Evolutionary conservation across 1,140 invertebrate species (phyloP), one percentile per base, ranked within the genome.

Genomic region (Drosophila takahashii): DNA sequence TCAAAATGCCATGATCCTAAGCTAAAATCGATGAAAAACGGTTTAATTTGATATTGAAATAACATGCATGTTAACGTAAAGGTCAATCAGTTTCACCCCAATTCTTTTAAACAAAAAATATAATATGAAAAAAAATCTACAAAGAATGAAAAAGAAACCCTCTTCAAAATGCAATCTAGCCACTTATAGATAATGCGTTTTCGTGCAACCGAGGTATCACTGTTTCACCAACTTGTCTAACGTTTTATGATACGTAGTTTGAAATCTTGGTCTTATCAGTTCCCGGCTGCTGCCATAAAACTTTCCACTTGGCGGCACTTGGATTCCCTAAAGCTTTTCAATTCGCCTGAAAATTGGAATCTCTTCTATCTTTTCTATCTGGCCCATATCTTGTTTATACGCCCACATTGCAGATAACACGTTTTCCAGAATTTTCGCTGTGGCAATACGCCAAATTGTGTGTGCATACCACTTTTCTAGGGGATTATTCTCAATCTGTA

Each of bases 231-330:
- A 13, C 16, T 18, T 22, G 60, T 37, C 18, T 64, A 3, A 36
- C 42, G 15, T 58, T 64, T 61, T 61, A 64, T 67, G 27, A 41
- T 62, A 45, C 42, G 34, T 37, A 67, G 16, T 45, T 69, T 15
- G 7, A n/a, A 41, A 9, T 4, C 13, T 22, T 22, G 22, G 34
- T n/a, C 34, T 73, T 74, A 73, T 73, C 72, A 75, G 59, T 39
- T 11, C 22, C 10, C 5, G 11, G 59, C 69, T 75, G 72, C 59
- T 65, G 72, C 45, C 47, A 74, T 75, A 75, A 75, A 75, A 75
- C 72, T 75, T 75, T 75, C 72, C 72, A 57, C 51, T 51, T 52
- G 37, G 37, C 71, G 50, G 27, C 36, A 48, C 36, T 41, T 34
- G 15, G 52, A 52, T 60, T 51, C 32, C 42, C 32, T 26, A 15